These are phyloP conservation scores for Sebastes hopkinsi DNA, from an alignment of 2,797 vertebrate species.

Conservation along the genomic window DNA sequence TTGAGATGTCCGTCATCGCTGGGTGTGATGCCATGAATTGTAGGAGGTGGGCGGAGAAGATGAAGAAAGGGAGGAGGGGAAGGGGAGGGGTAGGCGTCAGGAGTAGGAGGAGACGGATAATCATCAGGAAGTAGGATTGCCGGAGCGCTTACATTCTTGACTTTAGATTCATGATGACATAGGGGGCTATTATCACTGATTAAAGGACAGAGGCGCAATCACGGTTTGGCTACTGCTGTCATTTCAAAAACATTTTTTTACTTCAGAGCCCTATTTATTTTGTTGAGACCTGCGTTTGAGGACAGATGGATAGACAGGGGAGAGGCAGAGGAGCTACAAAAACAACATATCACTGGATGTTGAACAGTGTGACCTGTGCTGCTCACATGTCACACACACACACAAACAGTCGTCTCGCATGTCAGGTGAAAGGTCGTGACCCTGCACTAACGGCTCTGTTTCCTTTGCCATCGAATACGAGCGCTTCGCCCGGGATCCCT, in stretches of 20 bases:
- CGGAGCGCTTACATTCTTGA: conserved; percentile 50
- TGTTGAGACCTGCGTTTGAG: background rate
- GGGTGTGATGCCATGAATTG: conserved; percentile 31
- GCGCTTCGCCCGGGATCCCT: conserved; percentile 19
- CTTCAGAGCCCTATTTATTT: conserved; percentile 11
- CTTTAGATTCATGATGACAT: conserved; percentile 49
- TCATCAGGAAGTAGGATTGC: conserved; percentile 63
- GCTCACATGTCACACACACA: conserved; percentile 36
- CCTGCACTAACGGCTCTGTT: conserved; percentile 63
- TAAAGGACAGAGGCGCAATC: conserved; percentile 48
- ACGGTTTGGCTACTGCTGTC: conserved; percentile 15
- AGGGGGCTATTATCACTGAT: conserved; percentile 48
- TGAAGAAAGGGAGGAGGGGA: conserved; percentile 33
- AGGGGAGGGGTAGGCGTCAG: conserved; percentile 19
- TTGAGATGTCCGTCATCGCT: conserved; percentile 60
- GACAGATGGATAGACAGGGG: conserved; percentile 18
- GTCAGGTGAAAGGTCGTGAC: conserved; percentile 64
- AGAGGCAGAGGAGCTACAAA: conserved; percentile 22
- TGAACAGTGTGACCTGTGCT: conserved; percentile 29
- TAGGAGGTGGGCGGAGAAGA: conserved; percentile 39
- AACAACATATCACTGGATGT: conserved; percentile 42
- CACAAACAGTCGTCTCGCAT: conserved; percentile 58
- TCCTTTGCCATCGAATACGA: conserved; percentile 51
- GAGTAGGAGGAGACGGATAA: conserved; percentile 75
- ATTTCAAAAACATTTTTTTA: conserved; percentile 20